Percentiles rank a stretch among this genome's conserved stretches.
These are phyloP conservation scores for Mactra quadrangularis DNA, from an alignment of 1,140 invertebrate genomes.

Conservation along the genomic window DNA sequence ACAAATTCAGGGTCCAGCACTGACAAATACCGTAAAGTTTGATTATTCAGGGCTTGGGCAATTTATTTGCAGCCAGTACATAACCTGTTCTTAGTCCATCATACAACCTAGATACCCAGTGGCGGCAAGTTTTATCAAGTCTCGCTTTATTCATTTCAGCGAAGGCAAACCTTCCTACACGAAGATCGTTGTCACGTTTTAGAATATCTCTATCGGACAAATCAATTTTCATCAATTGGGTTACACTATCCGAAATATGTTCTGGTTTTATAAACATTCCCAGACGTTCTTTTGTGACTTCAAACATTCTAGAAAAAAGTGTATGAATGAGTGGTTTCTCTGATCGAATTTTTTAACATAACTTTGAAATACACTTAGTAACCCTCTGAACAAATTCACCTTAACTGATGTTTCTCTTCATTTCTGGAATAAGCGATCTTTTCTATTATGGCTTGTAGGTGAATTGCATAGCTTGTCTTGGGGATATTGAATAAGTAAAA, in stretches of 20 bases:
- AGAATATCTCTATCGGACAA: background rate
- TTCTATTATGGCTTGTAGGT: background rate
- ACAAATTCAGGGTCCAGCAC: slow-evolving; percentile 32
- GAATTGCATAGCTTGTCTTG: slow-evolving; percentile 20
- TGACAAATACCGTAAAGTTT: background rate
- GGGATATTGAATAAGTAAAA: background rate
- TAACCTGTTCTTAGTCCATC: slow-evolving; percentile 3
- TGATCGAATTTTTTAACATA: slow-evolving; percentile 28
- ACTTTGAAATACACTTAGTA: slow-evolving; percentile 34
- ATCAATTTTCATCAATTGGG: slow-evolving; percentile 31
- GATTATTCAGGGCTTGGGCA: slow-evolving; percentile 17
- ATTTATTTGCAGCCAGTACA: slow-evolving; percentile 26
- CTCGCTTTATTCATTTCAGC: background rate
- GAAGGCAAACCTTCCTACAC: slow-evolving; percentile 23
- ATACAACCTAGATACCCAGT: slow-evolving; percentile 14
- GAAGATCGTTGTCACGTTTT: slow-evolving; percentile 3
- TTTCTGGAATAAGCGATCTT: background rate
- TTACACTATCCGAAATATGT: background rate
- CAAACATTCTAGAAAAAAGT: slow-evolving; percentile 24
- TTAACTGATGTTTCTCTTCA: background rate
- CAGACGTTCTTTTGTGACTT: background rate
- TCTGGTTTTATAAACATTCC: slow-evolving; percentile 42
- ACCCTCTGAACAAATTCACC: slow-evolving; percentile 23
- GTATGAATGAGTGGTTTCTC: slow-evolving; percentile 29
- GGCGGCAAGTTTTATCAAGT: slow-evolving; percentile 10